Evolutionary conservation across 2,888 invertebrate genomes (phyloP), one percentile per base, ranked within the genome.

Genomic region (Pachydiplax longipennis): DNA sequence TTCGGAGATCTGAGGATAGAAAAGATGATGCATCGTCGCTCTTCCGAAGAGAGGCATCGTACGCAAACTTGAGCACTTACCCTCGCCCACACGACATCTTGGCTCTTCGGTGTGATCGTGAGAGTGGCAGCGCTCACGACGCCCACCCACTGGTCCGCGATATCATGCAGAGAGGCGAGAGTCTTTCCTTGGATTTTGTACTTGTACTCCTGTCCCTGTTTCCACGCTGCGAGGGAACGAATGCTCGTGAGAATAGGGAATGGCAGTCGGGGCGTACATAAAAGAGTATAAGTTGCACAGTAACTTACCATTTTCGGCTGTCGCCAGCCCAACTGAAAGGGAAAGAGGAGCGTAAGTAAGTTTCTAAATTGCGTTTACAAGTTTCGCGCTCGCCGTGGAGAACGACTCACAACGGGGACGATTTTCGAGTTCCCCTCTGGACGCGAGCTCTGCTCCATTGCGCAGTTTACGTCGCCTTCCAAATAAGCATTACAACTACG

Each of bases 101-200:
- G 94, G 15, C n/a, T 73, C 87, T 91, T 92, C 31, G 95, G 95
- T 90, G 95, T 95, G 90, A 97, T 93, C 80, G 94, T 94, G 91
- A 97, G 94, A 48, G 94, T 93, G 8, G 95, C 96, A 92, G 94
- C 95, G 92, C 96, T 94, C 25, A 95, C 90, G 90, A 95, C 93
- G 90, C 96, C 96, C 31, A 94, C 93, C 92, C 94, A 95, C 92
- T 95, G 94, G 91, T 96, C 94, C 44, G 95, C 94, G 4, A 95
- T 93, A 65, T 96, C 95, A 91, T 95, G 95, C 22, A 96, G 94
- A 40, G 95, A 95, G 1, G 96, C 95, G 73, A 97, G 92, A 0
- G 96, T 96, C 91, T 95, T 92, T 92, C 94, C 95, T 65, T 94
- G 93, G 12, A 96, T 95, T 18, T 95, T 93, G 93, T 96, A 96